Conservation (phyloP, 2,888 invertebrate species). For the Nipponacmea schrenckii region DNA sequence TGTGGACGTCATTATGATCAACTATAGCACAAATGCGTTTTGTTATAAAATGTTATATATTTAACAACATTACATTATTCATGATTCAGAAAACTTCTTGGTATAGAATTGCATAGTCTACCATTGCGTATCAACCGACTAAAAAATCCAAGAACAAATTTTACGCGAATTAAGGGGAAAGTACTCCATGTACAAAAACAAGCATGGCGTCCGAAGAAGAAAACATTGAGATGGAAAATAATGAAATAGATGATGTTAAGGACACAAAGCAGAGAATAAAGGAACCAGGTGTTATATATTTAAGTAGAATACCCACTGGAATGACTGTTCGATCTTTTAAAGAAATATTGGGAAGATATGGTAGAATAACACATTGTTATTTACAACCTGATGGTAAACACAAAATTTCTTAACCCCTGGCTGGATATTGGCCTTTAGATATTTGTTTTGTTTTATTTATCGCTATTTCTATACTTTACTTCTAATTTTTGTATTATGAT, state of each 20-base stretch:
- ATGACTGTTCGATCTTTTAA: conserved; percentile 89
- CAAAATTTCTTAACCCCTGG: no score
- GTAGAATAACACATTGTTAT: conserved; percentile 86
- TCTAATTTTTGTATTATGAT: no score
- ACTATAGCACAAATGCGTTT: no score
- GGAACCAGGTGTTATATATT: conserved; percentile 87
- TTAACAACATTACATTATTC: no score
- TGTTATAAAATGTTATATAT: no score
- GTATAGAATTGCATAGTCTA: no score
- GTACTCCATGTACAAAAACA: not conserved
- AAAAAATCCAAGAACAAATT: not conserved
- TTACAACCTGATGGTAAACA: conserved; percentile 75
- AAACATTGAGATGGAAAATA: not conserved
- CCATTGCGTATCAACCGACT: no score
- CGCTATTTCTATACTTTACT: not conserved
- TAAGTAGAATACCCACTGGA: conserved; percentile 88
- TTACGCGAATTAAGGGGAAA: not conserved
- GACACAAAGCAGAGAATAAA: conserved; percentile 72
- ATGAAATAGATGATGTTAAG: not conserved
- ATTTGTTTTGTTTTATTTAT: not conserved
- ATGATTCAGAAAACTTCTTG: no score
- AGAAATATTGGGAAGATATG: conserved; percentile 83
- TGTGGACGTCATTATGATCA: no score
- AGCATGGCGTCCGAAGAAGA: not conserved
- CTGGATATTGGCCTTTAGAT: no score